Percentiles rank a stretch among this genome's conserved stretches.
These are phyloP conservation scores for Umimayanthus kanabou DNA, from an alignment of 92 coral and sea anemone species.

Conservation along the genomic window DNA sequence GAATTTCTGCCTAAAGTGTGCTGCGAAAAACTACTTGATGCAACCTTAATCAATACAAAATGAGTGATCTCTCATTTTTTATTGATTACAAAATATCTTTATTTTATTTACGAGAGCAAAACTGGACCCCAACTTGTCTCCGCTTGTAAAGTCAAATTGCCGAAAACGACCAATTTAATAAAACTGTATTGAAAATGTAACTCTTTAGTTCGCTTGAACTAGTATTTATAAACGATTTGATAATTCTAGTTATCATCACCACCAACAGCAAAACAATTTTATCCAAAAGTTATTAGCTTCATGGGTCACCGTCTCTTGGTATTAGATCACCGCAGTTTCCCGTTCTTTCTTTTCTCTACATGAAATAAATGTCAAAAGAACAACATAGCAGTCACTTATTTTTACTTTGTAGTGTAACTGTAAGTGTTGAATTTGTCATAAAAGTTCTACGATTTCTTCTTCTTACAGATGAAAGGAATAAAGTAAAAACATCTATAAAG, in stretches of 20 bases:
- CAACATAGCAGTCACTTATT: neutral
- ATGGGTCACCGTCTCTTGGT: neutral
- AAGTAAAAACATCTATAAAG: neutral
- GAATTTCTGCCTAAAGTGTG: too few relatives aligned
- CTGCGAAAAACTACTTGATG: too few relatives aligned
- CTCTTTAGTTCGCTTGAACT: conserved; percentile 9
- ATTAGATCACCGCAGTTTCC: neutral
- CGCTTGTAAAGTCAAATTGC: neutral
- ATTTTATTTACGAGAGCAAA: neutral
- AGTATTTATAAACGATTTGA: conserved; percentile 14
- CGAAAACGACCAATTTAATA: conserved; percentile 11
- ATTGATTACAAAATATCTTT: neutral
- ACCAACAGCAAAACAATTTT: neutral
- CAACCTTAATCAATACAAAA: too few relatives aligned
- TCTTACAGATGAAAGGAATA: neutral
- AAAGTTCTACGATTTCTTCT: neutral
- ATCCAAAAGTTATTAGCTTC: neutral
- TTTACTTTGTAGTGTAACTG: neutral
- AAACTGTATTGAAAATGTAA: conserved; percentile 5
- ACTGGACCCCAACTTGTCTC: neutral
- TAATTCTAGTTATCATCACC: neutral
- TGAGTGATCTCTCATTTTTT: neutral
- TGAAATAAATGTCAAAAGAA: neutral
- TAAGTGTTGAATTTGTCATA: neutral
- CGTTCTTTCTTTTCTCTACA: neutral